A percentile compares a stretch with the other conserved stretches of the same genome.
Conservation (phyloP, 2,113 vertebrate genomes). For the Dolichotis patagonum region DNA sequence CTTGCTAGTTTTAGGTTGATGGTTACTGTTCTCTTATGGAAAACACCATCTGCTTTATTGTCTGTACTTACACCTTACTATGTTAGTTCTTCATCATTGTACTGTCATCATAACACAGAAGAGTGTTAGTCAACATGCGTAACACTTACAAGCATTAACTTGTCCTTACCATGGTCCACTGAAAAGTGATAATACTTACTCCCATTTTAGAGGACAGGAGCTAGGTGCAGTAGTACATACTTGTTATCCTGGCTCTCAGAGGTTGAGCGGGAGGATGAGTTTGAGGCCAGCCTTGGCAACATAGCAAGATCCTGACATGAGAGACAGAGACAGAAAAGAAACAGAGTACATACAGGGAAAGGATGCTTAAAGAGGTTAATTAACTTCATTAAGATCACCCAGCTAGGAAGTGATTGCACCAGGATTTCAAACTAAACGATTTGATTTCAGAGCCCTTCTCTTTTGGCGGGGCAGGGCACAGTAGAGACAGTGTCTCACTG, state of each 20-base stretch:
- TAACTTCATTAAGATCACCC: neutral
- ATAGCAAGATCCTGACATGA: neutral
- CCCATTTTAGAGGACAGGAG: neutral
- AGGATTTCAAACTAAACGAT: conserved; percentile 29
- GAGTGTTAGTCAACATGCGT: neutral
- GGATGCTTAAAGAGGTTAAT: neutral
- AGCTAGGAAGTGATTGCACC: neutral
- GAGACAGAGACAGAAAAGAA: neutral
- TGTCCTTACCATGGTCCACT: neutral
- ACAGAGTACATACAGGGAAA: neutral
- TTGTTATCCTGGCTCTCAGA: neutral
- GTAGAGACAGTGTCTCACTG: neutral
- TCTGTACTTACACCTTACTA: neutral
- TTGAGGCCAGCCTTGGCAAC: neutral
- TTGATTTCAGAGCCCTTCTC: neutral
- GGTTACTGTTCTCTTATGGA: neutral
- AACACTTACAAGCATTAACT: neutral
- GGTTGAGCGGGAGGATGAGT: neutral
- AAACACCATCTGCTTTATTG: neutral
- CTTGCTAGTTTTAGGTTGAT: neutral
- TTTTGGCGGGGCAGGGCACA: neutral
- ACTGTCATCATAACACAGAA: neutral
- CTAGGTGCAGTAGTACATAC: neutral
- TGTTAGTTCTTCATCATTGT: neutral
- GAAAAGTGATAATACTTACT: neutral